A percentile compares a stretch with the other conserved stretches of the same genome.
phyloP scores from a whole-genome alignment of 2,888 invertebrate genomes.

The Apeira syringaria region DNA sequence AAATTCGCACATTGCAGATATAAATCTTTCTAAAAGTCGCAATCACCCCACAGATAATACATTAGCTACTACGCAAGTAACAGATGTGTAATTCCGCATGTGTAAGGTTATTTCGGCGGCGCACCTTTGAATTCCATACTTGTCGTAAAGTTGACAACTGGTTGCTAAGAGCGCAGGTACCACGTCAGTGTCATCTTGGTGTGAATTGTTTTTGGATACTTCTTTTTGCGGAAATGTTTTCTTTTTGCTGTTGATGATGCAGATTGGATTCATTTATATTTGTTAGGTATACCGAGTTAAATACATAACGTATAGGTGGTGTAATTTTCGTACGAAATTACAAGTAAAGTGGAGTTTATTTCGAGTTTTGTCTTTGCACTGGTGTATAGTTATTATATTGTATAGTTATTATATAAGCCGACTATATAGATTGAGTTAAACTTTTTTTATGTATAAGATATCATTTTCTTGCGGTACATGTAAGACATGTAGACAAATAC shows the following conservation, averaged over 20 bases:
- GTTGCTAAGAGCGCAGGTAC: slow-evolving; percentile 10
- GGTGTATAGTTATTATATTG: no score
- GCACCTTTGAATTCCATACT: slow-evolving; percentile 19
- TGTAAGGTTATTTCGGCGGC: slow-evolving; percentile 16
- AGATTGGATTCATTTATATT: not conserved
- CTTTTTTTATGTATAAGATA: no score
- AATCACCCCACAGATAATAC: slow-evolving; percentile 2
- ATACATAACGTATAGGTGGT: no score
- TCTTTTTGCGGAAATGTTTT: slow-evolving; percentile 10
- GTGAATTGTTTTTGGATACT: slow-evolving; percentile 8
- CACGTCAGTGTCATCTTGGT: slow-evolving; percentile 14
- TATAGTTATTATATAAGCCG: no score
- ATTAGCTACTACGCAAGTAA: not conserved
- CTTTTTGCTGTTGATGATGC: not conserved
- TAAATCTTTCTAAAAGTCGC: slow-evolving; percentile 11
- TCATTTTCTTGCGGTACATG: no score
- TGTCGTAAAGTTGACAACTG: slow-evolving; percentile 9
- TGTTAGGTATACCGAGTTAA: no score
- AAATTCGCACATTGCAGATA: slow-evolving; percentile 6
- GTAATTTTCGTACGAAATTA: no score
- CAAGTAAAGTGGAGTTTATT: no score
- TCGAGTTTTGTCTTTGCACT: no score
- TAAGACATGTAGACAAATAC: no score
- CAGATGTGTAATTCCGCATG: not conserved
- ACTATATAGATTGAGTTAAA: no score